Base-by-base conservation (phyloP, 2,888 invertebrate species). In the Orthosia cruda region DNA sequence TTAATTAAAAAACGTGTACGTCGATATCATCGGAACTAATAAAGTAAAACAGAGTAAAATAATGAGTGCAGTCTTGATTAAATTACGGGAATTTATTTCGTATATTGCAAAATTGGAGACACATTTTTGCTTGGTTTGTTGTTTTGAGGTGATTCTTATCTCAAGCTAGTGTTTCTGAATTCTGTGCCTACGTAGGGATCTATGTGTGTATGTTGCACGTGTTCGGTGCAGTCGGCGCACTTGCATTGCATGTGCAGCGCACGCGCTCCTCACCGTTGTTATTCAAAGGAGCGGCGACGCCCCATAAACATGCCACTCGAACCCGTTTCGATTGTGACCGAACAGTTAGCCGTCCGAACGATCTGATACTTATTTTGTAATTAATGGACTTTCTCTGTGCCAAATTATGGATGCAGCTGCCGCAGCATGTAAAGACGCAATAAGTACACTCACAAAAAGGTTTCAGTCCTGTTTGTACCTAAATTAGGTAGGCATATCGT, bases 11-110 rank as follows among this genome's bases (percentile, higher is more conserved):
- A 71, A 70, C 23, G 0, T 52, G 32, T 62, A 55, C 47, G 49
- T 59, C 57, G 26, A 62, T 64, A 75, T 83, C 61, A 58, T 69
- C 73, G 80, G 80, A 85, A 87, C 85, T 81, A 79, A 87, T 61
- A 75, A 74, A 50, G 69, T 69, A 70, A 71, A 71, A 70, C 61
- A 73, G 26, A 75, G 74, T 71, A 74, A 83, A 75, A 12, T 65
- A 75, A 80, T 82, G 77, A 74, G 75, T 82, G 40, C 71, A 71
- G 65, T 47, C 23, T 61, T 66, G 58, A 71, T 73, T 45, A 72
- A 72, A 77, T 47, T 54, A 55, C 12, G 26, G 47, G 52, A 61
- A 45, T 62, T 54, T 49, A 47, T 62, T 64, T 63, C 2, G 15
- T 15, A 18, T 67, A 63, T 52, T 40, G 57, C 23, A 64, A 54